Evolutionary conservation across 2,113 vertebrate genomes (phyloP).

Genomic region (Agelaius phoeniceus): DNA sequence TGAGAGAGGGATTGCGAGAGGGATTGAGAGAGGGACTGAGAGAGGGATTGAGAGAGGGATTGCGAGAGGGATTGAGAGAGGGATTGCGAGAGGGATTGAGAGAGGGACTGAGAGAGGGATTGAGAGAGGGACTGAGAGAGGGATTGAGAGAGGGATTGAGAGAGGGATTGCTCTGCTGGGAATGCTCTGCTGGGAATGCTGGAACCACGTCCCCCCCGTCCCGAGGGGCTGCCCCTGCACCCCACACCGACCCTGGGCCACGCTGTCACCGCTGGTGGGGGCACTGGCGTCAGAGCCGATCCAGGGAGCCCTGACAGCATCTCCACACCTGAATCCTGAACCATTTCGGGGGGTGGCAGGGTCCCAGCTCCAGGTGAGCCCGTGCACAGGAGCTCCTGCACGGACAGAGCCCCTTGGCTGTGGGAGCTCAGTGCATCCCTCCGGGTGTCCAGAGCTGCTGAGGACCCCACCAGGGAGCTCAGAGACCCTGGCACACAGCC

Average conservation of each 20-base stretch:
- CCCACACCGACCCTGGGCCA: rapidly evolving
- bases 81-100: neutral
- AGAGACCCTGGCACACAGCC: too few relatives aligned
- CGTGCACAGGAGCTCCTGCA: neutral
- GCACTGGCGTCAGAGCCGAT: neutral
- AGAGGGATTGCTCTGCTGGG: too few relatives aligned
- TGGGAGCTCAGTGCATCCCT: too few relatives aligned
- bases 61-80: too few relatives aligned
- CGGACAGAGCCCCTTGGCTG: too few relatives aligned
- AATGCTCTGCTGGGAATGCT: neutral
- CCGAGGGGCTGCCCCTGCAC: neutral
- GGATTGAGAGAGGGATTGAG: too few relatives aligned
- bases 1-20: neutral
- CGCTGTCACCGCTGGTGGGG: rapidly evolving
- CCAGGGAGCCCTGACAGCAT: neutral
- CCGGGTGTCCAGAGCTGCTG: too few relatives aligned
- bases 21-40: too few relatives aligned
- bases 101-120: neutral
- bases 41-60: too few relatives aligned
- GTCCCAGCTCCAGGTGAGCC: neutral
- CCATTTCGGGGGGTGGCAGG: rapidly evolving
- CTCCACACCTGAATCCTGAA: neutral
- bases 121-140: too few relatives aligned
- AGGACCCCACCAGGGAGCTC: too few relatives aligned
- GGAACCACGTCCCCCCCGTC: neutral